Conservation (phyloP, 2,888 invertebrate species). For the Cantharis rustica region DNA sequence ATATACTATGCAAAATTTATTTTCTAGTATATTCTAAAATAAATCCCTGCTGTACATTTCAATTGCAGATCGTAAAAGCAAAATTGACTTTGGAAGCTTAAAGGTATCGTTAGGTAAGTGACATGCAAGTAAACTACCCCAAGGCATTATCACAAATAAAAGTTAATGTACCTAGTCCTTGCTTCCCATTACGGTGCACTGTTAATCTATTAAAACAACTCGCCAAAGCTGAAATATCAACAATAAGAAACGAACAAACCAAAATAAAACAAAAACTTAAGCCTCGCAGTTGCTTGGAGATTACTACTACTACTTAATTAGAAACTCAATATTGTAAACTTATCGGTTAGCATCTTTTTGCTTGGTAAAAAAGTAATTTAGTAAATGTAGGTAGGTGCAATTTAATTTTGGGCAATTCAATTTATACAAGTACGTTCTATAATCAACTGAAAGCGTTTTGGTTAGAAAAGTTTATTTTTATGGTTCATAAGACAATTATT, state of each 20-base stretch:
- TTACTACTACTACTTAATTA: not conserved
- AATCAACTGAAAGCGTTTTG: not conserved
- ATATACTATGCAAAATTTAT: too few species aligned
- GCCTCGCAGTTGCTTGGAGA: not conserved
- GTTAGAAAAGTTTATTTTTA: not conserved
- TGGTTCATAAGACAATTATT: not conserved
- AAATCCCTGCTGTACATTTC: not conserved
- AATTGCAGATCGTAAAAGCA: not conserved
- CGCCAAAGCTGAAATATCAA: constrained; percentile 11
- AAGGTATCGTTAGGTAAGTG: not conserved
- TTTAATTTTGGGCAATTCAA: not conserved
- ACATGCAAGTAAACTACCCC: not conserved
- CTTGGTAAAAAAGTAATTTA: not conserved
- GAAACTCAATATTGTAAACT: not conserved
- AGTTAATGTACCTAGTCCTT: constrained; percentile 4
- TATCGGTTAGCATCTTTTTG: not conserved
- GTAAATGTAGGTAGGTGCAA: not conserved
- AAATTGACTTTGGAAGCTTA: not conserved
- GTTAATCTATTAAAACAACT: constrained; percentile 10
- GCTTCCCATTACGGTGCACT: constrained; percentile 9
- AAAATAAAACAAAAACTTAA: not conserved
- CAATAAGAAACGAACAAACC: constrained; percentile 4
- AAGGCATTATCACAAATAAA: not conserved
- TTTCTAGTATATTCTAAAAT: not conserved
- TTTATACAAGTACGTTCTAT: not conserved